phyloP scores from a whole-genome alignment of 2,888 invertebrate species.

The Pelosia muscerda region DNA sequence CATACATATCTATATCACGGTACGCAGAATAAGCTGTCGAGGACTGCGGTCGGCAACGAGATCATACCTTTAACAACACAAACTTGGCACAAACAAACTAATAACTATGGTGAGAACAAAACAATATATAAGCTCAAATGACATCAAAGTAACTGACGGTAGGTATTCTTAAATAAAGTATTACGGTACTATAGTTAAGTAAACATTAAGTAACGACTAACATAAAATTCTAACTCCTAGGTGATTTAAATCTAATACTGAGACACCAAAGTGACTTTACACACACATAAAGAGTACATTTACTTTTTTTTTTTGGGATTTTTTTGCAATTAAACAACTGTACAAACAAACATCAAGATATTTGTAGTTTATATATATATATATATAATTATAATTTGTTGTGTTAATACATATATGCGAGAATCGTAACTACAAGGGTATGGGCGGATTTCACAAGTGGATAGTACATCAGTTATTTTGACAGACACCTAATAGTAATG shows the following conservation, averaged over 20 bases:
- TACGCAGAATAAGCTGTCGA: too few species aligned
- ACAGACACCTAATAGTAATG: too few species aligned
- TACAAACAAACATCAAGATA: slow-evolving; percentile 72
- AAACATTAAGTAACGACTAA: slow-evolving; percentile 84
- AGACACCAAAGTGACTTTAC: slow-evolving; percentile 69
- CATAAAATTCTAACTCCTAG: slow-evolving; percentile 81
- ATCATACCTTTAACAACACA: slow-evolving; percentile 33
- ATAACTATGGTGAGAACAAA: slow-evolving; percentile 60
- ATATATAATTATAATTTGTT: slow-evolving; percentile 50
- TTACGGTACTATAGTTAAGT: slow-evolving; percentile 72
- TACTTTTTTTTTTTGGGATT: slow-evolving; percentile 50
- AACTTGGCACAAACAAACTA: slow-evolving; percentile 66
- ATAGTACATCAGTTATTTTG: slow-evolving; percentile 24
- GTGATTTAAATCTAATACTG: slow-evolving; percentile 83
- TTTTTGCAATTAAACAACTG: slow-evolving; percentile 66
- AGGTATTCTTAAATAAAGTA: slow-evolving; percentile 73
- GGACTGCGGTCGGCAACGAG: too few species aligned
- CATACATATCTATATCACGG: too few species aligned
- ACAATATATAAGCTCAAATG: slow-evolving; percentile 48
- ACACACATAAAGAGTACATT: slow-evolving; percentile 70
- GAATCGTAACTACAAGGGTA: slow-evolving; percentile 47
- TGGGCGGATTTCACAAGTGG: slow-evolving; percentile 48
- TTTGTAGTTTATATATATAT: slow-evolving; percentile 54
- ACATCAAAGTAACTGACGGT: slow-evolving; percentile 64
- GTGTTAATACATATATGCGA: slow-evolving; percentile 33